phyloP scores from a whole-genome alignment of 2,113 vertebrate genomes.

The Rutilus rutilus region DNA sequence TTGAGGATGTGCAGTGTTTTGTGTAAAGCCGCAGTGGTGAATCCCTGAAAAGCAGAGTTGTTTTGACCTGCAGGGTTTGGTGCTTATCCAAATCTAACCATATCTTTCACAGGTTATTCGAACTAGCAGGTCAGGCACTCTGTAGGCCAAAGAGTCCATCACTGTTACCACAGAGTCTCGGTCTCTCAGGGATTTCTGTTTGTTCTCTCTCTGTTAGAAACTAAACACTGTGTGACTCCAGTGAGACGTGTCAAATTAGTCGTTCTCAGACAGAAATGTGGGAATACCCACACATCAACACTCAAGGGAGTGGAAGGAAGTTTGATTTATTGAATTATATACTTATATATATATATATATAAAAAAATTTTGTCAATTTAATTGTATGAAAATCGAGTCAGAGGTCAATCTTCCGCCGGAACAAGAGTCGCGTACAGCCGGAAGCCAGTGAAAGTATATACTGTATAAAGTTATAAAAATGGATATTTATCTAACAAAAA shows the following conservation, averaged over 20 bases:
- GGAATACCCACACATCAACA: background rate
- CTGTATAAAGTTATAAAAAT: too few species aligned
- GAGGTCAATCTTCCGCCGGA: too few species aligned
- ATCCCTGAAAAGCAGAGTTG: background rate
- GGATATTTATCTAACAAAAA: too few species aligned
- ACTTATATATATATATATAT: too few species aligned
- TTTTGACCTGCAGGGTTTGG: background rate
- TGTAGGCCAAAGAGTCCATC: background rate
- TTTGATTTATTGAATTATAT: too few species aligned
- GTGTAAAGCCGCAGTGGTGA: background rate
- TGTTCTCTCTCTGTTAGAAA: background rate
- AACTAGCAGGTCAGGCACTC: background rate
- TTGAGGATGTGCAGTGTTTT: background rate
- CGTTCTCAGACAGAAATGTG: background rate
- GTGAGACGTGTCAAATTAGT: background rate
- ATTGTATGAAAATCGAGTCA: too few species aligned
- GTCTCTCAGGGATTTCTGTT: background rate
- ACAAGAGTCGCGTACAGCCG: too few species aligned
- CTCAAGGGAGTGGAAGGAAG: background rate
- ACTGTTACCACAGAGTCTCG: background rate
- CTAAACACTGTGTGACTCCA: background rate
- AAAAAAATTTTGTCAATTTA: too few species aligned
- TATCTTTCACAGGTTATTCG: background rate
- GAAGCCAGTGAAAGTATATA: too few species aligned
- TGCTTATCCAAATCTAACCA: background rate